Conservation (phyloP, 2,113 vertebrate species). For the Myotis lucifugus region DNA sequence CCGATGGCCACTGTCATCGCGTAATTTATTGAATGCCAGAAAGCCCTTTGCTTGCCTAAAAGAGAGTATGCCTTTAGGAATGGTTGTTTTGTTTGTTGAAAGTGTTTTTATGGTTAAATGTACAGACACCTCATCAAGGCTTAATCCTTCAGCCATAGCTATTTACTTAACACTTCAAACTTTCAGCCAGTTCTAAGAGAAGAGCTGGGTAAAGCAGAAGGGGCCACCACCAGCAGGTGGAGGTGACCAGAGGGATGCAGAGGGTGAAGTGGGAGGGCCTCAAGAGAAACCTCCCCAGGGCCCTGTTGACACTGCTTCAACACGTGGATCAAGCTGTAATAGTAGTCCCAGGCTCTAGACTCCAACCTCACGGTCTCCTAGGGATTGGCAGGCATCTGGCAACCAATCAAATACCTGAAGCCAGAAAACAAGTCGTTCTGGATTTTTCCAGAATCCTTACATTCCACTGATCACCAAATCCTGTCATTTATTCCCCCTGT, state of each 20-base stretch:
- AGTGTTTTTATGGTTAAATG: background rate
- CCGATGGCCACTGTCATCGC: background rate
- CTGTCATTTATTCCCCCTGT: background rate
- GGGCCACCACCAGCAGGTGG: background rate
- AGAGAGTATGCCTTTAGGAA: background rate
- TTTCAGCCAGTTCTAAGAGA: background rate
- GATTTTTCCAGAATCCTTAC: conserved; percentile 32
- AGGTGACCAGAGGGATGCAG: background rate
- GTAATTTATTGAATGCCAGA: background rate
- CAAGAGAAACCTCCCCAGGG: background rate
- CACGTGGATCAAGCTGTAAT: background rate
- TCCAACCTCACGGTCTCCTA: background rate
- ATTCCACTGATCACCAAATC: background rate
- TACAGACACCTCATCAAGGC: background rate
- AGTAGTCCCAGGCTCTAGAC: background rate
- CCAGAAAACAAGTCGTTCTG: background rate
- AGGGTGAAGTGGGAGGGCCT: background rate
- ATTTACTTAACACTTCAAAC: background rate
- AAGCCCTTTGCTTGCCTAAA: conserved; percentile 7
- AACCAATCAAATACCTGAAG: background rate
- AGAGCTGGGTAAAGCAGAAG: background rate
- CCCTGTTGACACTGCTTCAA: background rate
- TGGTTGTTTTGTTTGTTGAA: conserved; percentile 1
- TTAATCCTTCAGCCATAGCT: background rate
- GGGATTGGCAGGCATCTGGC: background rate